These are phyloP conservation scores for Drosophila insularis DNA, from an alignment of 1,140 invertebrate genomes.

Conservation along the genomic window DNA sequence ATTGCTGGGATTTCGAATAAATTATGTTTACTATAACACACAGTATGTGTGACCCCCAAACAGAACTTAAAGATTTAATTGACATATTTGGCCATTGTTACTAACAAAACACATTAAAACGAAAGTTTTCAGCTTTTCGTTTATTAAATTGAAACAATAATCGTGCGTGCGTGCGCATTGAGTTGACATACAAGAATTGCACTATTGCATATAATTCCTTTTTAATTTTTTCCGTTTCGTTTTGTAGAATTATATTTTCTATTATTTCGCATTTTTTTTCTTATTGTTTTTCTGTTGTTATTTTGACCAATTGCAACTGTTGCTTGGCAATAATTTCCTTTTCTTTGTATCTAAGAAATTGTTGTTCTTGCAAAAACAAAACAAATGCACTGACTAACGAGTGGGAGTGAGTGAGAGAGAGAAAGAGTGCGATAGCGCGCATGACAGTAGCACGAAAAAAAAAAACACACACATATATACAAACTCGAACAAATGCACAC, in stretches of 20 bases:
- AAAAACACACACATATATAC: background rate
- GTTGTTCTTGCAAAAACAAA: constrained; percentile 68
- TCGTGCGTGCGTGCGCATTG: background rate
- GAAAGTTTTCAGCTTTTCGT: no score
- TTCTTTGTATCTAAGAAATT: constrained; percentile 32
- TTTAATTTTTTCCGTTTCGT: background rate
- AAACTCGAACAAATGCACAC: background rate
- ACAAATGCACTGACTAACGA: constrained; percentile 37
- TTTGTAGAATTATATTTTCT: background rate
- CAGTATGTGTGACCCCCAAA: background rate
- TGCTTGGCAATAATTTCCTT: constrained; percentile 33
- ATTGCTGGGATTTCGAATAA: constrained; percentile 23
- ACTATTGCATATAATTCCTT: background rate
- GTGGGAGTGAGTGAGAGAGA: constrained; percentile 33
- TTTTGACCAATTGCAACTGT: constrained; percentile 45
- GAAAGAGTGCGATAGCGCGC: constrained; percentile 6
- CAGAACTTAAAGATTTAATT: constrained; percentile 3
- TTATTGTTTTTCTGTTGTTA: background rate
- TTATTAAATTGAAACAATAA: background rate
- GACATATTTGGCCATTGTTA: constrained; percentile 1
- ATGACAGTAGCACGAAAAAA: constrained; percentile 3
- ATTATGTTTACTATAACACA: constrained; percentile 22
- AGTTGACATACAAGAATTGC: background rate
- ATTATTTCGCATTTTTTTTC: constrained; percentile 1
- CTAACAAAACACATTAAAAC: constrained; percentile 12